Evolutionary conservation across 2,888 invertebrate genomes (phyloP).

Genomic region (Leptopilina myrica): DNA sequence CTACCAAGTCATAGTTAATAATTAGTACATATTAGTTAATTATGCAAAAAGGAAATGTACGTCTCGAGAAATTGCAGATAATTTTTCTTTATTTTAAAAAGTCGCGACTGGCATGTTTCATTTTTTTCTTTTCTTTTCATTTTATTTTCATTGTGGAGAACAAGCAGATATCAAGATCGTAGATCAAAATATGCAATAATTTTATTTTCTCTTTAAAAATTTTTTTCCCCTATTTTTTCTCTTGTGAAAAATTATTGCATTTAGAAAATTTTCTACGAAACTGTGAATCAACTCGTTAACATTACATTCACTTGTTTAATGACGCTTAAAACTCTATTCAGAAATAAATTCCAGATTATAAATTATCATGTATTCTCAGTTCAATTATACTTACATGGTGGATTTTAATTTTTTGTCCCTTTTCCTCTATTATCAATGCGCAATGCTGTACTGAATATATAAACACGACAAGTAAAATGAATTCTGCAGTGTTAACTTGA

Average conservation of each 20-base stretch:
- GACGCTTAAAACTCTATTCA: slow-evolving; percentile 39
- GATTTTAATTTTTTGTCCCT: slow-evolving; percentile 15
- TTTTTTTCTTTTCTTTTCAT: neutral
- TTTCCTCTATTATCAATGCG: neutral
- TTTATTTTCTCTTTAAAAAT: slow-evolving; percentile 42
- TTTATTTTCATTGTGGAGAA: too few species aligned
- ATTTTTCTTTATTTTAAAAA: neutral
- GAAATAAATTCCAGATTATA: slow-evolving; percentile 47
- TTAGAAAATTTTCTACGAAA: slow-evolving; percentile 47
- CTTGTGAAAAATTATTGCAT: slow-evolving; percentile 20
- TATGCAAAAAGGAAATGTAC: neutral
- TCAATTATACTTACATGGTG: slow-evolving; percentile 38
- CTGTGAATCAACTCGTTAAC: slow-evolving; percentile 48
- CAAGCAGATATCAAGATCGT: slow-evolving; percentile 4
- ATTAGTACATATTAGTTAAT: slow-evolving; percentile 8
- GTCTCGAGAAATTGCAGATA: neutral
- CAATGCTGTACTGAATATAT: neutral
- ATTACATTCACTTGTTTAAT: slow-evolving; percentile 45
- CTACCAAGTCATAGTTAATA: neutral
- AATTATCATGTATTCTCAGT: slow-evolving; percentile 47
- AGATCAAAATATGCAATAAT: slow-evolving; percentile 31
- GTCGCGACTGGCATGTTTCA: neutral
- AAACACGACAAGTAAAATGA: neutral
- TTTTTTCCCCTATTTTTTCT: slow-evolving; percentile 32
- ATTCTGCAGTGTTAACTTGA: slow-evolving; percentile 10